Conservation (phyloP, 2,888 invertebrate species). For the Scaptomyza cyrtandrae region DNA sequence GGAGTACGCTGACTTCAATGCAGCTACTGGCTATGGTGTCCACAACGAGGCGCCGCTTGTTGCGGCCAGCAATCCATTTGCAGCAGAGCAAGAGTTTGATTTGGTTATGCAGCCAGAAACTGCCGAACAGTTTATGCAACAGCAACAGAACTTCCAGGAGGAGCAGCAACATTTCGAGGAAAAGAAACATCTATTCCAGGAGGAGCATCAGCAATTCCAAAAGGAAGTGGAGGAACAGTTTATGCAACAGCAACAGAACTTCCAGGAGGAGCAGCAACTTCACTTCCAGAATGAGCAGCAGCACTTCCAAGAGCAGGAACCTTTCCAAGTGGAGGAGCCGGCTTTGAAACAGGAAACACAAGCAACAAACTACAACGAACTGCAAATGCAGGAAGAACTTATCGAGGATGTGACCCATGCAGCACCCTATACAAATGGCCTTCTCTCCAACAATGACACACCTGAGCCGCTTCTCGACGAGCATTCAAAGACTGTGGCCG, state of each 20-base stretch:
- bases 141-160: constrained; percentile 9
- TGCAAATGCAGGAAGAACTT: constrained; percentile 46
- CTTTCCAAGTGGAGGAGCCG: constrained; percentile 15
- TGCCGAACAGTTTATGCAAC: constrained; percentile 7
- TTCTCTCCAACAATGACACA: constrained; percentile 7
- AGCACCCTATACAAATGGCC: constrained; percentile 43
- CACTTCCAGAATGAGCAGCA: constrained; percentile 16
- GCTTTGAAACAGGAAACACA: constrained; percentile 39
- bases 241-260: constrained; percentile 2
- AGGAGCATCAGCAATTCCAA: constrained; percentile 16
- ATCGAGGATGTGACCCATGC: constrained; percentile 36
- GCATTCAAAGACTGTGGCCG: constrained; percentile 1
- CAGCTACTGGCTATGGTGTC: constrained; percentile 64
- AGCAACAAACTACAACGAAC: constrained; percentile 48
- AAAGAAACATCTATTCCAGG: constrained; percentile 9
- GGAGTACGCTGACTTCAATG: constrained; percentile 71
- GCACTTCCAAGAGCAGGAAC: constrained; percentile 14
- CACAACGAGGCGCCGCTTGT: constrained; percentile 20
- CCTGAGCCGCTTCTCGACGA: constrained; percentile 17
- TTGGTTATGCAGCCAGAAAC: constrained; percentile 20
- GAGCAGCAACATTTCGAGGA: constrained; percentile 16
- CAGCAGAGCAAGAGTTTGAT: constrained; percentile 12
- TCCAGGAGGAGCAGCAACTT: constrained; percentile 3
- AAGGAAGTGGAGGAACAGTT: constrained; percentile 8
- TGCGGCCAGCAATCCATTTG: constrained; percentile 53